phyloP scores from a whole-genome alignment of 2,797 vertebrate species.

The Antennarius maculatus region DNA sequence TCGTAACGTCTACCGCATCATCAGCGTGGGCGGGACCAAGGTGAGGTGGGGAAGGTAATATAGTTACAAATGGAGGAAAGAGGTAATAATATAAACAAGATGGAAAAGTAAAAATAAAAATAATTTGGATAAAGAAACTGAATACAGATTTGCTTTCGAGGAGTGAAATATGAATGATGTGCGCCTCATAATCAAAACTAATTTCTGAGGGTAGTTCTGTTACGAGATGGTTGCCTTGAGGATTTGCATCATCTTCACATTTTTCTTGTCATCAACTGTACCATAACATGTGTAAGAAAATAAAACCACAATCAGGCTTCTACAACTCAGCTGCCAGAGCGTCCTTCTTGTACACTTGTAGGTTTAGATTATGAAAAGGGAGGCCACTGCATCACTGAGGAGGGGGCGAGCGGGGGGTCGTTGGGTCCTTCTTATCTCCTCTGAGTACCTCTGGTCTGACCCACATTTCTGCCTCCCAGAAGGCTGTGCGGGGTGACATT shows the following conservation, averaged over 20 bases:
- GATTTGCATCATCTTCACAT: background rate
- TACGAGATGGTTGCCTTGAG: background rate
- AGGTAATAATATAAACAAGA: too few relatives aligned
- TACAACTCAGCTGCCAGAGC: constrained; percentile 11
- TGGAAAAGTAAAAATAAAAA: too few relatives aligned
- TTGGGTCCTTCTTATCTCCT: constrained; percentile 59
- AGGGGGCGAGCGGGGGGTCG: background rate
- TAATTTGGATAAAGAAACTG: too few relatives aligned
- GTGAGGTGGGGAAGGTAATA: constrained; percentile 67
- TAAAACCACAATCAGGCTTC: too few relatives aligned
- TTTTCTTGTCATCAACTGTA: too few relatives aligned
- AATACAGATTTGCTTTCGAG: background rate
- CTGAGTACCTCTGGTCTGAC: constrained; percentile 78
- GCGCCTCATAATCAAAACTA: background rate
- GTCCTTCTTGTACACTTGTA: constrained; percentile 33
- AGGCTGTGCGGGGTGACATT: constrained; percentile 51
- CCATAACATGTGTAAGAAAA: too few relatives aligned
- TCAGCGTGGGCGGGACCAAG: constrained; percentile 97
- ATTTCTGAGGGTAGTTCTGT: background rate
- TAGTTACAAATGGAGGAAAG: background rate
- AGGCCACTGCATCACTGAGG: constrained; percentile 17
- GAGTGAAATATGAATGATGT: background rate
- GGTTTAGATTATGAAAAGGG: constrained; percentile 61
- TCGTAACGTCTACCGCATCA: constrained; percentile 93
- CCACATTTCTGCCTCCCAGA: constrained; percentile 76